Conservation (phyloP, 2,888 invertebrate genomes). For the Cyaniris semiargus region DNA sequence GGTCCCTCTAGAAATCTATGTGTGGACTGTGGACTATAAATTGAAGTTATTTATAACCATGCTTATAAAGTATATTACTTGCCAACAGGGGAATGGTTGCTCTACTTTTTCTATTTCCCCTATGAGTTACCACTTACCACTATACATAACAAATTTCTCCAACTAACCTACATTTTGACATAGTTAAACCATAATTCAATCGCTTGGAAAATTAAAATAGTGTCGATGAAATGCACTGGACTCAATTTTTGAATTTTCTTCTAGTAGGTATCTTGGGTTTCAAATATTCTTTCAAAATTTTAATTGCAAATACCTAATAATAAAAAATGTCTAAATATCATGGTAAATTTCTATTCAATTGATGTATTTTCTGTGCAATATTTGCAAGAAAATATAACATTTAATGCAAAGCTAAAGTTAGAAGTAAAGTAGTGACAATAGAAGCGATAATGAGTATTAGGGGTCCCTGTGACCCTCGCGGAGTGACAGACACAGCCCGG, state of each 20-base stretch:
- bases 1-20: background rate
- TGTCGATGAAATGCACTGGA: background rate
- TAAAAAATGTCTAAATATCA: too few relatives aligned
- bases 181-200: background rate
- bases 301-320: too few relatives aligned
- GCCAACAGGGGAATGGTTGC: background rate
- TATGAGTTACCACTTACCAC: background rate
- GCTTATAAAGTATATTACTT: background rate
- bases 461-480: background rate
- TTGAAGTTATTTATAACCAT: background rate
- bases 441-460: slow-evolving; percentile 8
- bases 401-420: background rate
- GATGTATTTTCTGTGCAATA: background rate
- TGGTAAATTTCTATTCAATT: background rate
- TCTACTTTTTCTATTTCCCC: slow-evolving; percentile 7
- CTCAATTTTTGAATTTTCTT: too few relatives aligned
- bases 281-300: too few relatives aligned
- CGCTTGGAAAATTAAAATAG: background rate
- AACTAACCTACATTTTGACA: slow-evolving; percentile 14
- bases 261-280: too few relatives aligned
- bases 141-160: slow-evolving; percentile 9
- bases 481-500: background rate
- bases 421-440: background rate
- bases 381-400: background rate
- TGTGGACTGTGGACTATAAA: background rate